Evolutionary conservation across 2,888 invertebrate genomes (phyloP).

Genomic region (Tineola bisselliella): DNA sequence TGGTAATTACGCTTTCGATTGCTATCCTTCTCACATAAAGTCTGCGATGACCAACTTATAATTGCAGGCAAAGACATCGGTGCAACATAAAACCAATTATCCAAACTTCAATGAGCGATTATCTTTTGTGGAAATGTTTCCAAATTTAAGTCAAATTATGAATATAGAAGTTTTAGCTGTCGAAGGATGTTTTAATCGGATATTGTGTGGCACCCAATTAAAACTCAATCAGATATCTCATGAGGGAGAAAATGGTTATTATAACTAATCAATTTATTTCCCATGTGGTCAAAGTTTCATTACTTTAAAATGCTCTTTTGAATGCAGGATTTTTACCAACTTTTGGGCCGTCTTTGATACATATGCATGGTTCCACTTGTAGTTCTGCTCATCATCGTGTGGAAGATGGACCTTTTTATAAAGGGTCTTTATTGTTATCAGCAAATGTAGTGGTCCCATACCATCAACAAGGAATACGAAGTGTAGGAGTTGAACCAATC

Average conservation of each 20-base stretch:
- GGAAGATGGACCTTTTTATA: conserved; percentile 67
- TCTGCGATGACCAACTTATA: conserved; percentile 9
- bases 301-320: background rate
- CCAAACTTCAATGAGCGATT: conserved; percentile 83
- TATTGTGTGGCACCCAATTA: conserved; percentile 32
- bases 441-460: conserved; percentile 74
- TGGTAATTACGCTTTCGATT: conserved; percentile 25
- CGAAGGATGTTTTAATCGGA: conserved; percentile 50
- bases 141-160: conserved; percentile 79
- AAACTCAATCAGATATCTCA: conserved; percentile 39
- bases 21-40: too few relatives aligned
- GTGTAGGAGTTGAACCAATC: conserved; percentile 38
- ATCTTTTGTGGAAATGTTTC: conserved; percentile 82
- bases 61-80: conserved; percentile 71
- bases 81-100: conserved; percentile 67
- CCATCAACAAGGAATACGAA: conserved; percentile 49
- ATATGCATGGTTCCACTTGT: conserved; percentile 72
- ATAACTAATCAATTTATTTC: too few relatives aligned
- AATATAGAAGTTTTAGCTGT: conserved; percentile 69
- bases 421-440: conserved; percentile 78
- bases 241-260: conserved; percentile 45
- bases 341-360: conserved; percentile 83
- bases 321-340: conserved; percentile 77
- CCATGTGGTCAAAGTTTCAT: too few relatives aligned
- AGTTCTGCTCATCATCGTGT: conserved; percentile 19